These are phyloP conservation scores for Rotaria socialis DNA, from an alignment of 2,888 invertebrate genomes.

Conservation along the genomic window DNA sequence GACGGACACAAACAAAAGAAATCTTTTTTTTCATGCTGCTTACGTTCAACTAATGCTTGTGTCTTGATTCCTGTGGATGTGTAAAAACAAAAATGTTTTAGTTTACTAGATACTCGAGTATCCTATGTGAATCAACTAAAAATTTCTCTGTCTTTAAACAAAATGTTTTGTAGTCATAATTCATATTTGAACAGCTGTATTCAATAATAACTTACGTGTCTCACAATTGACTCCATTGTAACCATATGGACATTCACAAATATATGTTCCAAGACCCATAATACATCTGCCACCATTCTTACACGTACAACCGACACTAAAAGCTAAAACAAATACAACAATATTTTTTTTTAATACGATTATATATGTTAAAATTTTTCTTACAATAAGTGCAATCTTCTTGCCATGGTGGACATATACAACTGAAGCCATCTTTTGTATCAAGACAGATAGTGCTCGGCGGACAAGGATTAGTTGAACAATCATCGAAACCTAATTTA, in stretches of 20 bases:
- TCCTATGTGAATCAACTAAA: too few species aligned
- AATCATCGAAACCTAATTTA: constrained; percentile 40
- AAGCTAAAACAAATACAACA: background rate
- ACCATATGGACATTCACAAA: constrained; percentile 40
- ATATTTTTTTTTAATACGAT: too few species aligned
- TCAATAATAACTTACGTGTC: constrained; percentile 27
- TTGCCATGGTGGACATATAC: constrained; percentile 41
- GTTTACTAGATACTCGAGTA: too few species aligned
- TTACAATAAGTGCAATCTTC: constrained; percentile 43
- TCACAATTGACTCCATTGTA: constrained; percentile 42
- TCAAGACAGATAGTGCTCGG: constrained; percentile 40
- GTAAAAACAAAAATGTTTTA: background rate
- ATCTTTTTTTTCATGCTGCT: background rate
- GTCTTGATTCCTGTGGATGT: background rate
- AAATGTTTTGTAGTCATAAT: background rate
- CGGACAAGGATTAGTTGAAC: constrained; percentile 44
- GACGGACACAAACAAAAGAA: background rate
- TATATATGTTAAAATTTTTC: background rate
- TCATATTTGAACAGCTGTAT: background rate
- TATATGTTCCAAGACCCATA: constrained; percentile 35
- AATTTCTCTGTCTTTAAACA: background rate
- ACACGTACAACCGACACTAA: constrained; percentile 35
- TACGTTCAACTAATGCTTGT: background rate
- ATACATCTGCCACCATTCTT: constrained; percentile 41
- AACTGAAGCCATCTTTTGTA: constrained; percentile 42